These are phyloP conservation scores for Clupea harengus DNA, from an alignment of 2,113 vertebrate species.

Conservation along the genomic window DNA sequence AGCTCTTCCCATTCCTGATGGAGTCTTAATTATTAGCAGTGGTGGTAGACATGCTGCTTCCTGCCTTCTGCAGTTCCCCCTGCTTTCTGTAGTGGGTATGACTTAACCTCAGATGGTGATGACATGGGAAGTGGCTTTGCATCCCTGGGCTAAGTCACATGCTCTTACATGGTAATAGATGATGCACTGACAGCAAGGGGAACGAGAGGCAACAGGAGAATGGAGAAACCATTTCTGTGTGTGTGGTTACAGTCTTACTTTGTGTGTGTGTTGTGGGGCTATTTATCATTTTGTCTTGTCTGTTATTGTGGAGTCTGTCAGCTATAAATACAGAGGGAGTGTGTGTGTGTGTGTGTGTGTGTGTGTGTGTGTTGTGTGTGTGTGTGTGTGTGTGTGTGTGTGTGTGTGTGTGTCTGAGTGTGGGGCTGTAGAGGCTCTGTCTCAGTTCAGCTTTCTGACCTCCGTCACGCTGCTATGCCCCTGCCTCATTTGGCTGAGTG, in stretches of 20 bases:
- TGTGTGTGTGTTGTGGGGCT: neutral
- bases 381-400: neutral
- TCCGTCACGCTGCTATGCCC: slow-evolving; percentile 43
- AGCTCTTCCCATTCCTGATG: neutral
- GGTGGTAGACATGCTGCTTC: neutral
- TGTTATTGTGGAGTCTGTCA: neutral
- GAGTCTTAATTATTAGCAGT: neutral
- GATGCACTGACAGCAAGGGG: neutral
- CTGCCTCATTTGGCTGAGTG: slow-evolving; percentile 51
- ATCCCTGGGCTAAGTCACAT: neutral
- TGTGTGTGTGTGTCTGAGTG: slow-evolving; percentile 7
- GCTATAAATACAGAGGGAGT: neutral
- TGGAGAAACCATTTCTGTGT: neutral
- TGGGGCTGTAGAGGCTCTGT: slow-evolving; percentile 7
- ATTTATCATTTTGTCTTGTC: neutral
- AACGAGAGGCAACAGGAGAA: neutral
- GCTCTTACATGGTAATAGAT: neutral
- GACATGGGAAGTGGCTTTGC: neutral
- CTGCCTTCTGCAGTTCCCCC: neutral
- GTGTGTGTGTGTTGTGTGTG: neutral
- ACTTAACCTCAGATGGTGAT: neutral
- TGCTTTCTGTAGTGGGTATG: neutral
- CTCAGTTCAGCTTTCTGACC: neutral
- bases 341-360: neutral
- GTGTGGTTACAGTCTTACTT: neutral